Evolutionary conservation across 2,113 vertebrate species (phyloP), one percentile per base, ranked within the genome.

Genomic region (Meleagris gallopavo): DNA sequence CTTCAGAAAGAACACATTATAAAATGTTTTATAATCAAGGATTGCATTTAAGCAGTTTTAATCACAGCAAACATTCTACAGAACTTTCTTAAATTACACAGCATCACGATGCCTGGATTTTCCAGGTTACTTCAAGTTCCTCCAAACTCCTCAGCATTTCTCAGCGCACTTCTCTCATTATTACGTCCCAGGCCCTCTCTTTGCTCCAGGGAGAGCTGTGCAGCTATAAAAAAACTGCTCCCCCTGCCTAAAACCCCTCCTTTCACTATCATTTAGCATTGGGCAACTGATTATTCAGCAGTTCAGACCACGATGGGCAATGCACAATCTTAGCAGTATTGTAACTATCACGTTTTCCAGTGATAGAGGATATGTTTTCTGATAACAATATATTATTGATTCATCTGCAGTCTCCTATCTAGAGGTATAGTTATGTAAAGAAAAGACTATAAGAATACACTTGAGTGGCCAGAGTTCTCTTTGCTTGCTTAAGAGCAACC

Each of bases 41-140:
- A 71, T 65, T 64, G 50, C 30, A 65, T 91, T 92, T 71, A 82
- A 57, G 32, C 3, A 18, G 69, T 66, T 97, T 81, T 92, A 92
- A 94, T 95, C 72, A 84, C 83, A 78, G 45, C 41, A 55, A 73
- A 90, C 84, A 87, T 61, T 89, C 78, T 64, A 55, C 32, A 88
- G 64, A 95, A 75, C 57, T 3, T 4, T 93, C 69, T 91, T 46
- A 89, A 82, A 71, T 29, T 11, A 74, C 13, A 72, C 30, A 74
- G 11, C 19, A 10, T 72, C 54, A 66, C 32, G 16, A 88, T 30
- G 34, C n/a, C 65, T 71, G 50, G 45, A 60, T 86, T 74, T 81
- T 62, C 40, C 5, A 77, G 21, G 6, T 91, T 80, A 55, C 11
- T 3, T 73, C 19, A 66, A 27, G 13, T 5, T 79, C 30, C n/a